A percentile compares a stretch with the other conserved stretches of the same genome.
phyloP scores from a whole-genome alignment of 2,113 vertebrate species.

The Dipodomys stephensi region DNA sequence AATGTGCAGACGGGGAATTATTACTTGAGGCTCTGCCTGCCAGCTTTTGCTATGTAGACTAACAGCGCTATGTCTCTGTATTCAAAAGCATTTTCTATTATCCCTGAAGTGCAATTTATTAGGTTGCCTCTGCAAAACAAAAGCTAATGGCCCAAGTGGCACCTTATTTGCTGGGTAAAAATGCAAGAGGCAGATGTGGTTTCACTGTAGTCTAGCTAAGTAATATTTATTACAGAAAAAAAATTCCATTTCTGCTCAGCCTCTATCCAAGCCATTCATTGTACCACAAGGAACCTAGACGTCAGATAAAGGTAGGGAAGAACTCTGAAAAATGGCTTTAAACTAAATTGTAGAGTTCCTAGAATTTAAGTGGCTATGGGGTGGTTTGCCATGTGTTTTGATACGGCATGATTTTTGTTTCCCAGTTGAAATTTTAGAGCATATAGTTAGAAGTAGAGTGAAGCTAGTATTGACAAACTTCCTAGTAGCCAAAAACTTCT shows the following conservation, averaged over 20 bases:
- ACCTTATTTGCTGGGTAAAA: constrained; percentile 68
- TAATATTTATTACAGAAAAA: not conserved
- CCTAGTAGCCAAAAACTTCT: not conserved
- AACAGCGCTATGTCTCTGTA: not conserved
- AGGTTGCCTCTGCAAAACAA: constrained; percentile 70
- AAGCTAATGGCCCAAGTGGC: constrained; percentile 59
- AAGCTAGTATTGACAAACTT: not conserved
- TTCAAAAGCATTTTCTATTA: constrained; percentile 62
- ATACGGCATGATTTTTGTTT: constrained; percentile 11
- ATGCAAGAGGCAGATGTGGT: constrained; percentile 76
- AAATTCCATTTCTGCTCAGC: not conserved
- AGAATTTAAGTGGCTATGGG: constrained; percentile 10
- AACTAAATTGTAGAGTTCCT: not conserved
- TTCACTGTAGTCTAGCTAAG: not conserved
- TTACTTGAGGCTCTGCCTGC: constrained; percentile 14
- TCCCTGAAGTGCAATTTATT: constrained; percentile 58
- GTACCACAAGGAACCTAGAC: constrained; percentile 20
- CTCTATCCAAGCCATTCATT: constrained; percentile 33
- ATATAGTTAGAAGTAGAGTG: constrained; percentile 26
- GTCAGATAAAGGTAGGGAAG: not conserved
- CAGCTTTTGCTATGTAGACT: constrained; percentile 31
- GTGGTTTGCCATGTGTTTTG: not conserved
- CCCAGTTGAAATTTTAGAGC: constrained; percentile 45
- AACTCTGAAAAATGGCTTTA: constrained; percentile 11
- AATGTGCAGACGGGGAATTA: constrained; percentile 34